Conservation (phyloP, 2,113 vertebrate species). For the Plestiodon gilberti region DNA sequence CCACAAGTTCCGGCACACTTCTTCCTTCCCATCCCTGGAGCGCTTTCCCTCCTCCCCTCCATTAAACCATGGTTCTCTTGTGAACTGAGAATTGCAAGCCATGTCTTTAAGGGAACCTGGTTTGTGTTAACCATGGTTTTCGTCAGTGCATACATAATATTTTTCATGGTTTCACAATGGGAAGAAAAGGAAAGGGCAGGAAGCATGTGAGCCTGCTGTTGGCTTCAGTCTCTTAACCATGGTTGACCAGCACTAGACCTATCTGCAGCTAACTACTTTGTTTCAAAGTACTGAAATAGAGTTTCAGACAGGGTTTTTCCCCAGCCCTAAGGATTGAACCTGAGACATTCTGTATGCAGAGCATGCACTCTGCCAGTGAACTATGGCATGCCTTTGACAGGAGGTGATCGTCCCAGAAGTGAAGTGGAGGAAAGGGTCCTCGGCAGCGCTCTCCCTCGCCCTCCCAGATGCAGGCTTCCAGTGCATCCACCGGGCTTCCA, state of each 20-base stretch:
- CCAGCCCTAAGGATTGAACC: rapidly evolving
- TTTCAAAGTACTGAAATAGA: too few species aligned
- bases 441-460: constrained; percentile 81
- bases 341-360: too few species aligned
- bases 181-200: background rate
- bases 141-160: background rate
- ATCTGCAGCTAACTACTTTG: too few species aligned
- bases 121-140: background rate
- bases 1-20: background rate
- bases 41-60: background rate
- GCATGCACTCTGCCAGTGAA: background rate
- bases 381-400: constrained; percentile 48
- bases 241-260: background rate
- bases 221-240: too few species aligned
- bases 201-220: background rate
- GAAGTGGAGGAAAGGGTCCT: constrained; percentile 92
- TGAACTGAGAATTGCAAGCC: background rate
- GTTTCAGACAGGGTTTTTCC: too few species aligned
- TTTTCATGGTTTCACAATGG: background rate
- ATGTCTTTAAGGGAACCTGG: too few species aligned
- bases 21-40: background rate
- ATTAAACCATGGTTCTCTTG: background rate
- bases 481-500: constrained; percentile 80
- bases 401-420: constrained; percentile 87
- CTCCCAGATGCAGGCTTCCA: constrained; percentile 79